A percentile compares a stretch with the other conserved stretches of the same genome.
Evolutionary conservation across 2,888 invertebrate species (phyloP).

Genomic region (Mesorhabditis sp.): DNA sequence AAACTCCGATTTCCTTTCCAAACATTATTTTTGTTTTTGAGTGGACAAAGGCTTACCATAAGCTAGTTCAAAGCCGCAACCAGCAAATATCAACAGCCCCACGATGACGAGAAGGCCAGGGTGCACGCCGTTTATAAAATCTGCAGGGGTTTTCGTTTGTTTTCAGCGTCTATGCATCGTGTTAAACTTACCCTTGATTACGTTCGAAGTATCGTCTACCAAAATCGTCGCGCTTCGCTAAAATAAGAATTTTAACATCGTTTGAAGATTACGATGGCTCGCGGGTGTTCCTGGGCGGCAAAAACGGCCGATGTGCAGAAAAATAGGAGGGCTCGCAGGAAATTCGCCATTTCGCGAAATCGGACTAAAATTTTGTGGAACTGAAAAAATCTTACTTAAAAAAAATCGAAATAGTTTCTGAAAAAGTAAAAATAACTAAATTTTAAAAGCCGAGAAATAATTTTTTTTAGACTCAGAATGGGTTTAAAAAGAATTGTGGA

Average conservation of each 20-base stretch:
- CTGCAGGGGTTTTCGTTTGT: background rate
- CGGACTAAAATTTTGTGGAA: too few species aligned
- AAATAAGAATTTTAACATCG: background rate
- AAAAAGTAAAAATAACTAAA: too few species aligned
- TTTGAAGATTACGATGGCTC: background rate
- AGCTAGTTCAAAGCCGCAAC: background rate
- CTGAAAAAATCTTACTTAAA: too few species aligned
- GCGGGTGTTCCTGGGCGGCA: background rate
- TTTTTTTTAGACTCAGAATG: too few species aligned
- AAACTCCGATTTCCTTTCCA: too few species aligned
- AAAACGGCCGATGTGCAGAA: slow-evolving; percentile 1
- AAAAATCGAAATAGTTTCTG: too few species aligned
- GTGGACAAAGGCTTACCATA: background rate
- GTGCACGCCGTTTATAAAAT: background rate
- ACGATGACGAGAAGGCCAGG: background rate
- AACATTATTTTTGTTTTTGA: too few species aligned
- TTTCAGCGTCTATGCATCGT: background rate
- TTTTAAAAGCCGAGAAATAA: too few species aligned
- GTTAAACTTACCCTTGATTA: background rate
- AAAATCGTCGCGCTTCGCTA: background rate
- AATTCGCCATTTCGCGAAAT: too few species aligned
- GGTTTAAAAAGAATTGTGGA: too few species aligned
- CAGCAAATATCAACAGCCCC: background rate
- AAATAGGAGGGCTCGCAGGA: background rate
- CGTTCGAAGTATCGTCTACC: background rate